Conservation (phyloP, 1,140 invertebrate species). For the Zaprionus inermis region DNA sequence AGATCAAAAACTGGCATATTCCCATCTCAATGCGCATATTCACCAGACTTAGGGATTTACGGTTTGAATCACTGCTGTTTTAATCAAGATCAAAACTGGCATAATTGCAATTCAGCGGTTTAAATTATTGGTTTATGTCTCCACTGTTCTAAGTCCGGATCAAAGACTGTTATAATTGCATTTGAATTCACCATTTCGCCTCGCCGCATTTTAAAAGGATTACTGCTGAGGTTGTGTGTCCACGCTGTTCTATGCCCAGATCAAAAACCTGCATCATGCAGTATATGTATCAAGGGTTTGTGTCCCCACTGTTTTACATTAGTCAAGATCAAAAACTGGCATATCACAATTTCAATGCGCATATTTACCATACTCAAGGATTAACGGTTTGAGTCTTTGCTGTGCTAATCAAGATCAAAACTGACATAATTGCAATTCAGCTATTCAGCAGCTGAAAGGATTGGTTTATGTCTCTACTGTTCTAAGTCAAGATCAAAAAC, state of each 20-base stretch:
- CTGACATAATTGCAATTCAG: neutral
- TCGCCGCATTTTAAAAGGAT: too few relatives aligned
- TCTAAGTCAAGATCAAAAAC: neutral
- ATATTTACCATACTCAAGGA: too few relatives aligned
- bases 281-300: neutral
- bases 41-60: too few relatives aligned
- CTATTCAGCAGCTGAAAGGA: neutral
- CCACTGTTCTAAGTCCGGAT: neutral
- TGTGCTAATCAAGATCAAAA: neutral
- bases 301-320: neutral
- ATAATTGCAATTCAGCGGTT: neutral
- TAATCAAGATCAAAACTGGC: neutral
- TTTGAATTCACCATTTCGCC: too few relatives aligned
- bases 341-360: too few relatives aligned
- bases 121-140: neutral
- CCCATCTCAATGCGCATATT: too few relatives aligned
- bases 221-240: too few relatives aligned
- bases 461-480: neutral
- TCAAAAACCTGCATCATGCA: too few relatives aligned
- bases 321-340: neutral
- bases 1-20: neutral
- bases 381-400: too few relatives aligned
- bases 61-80: too few relatives aligned
- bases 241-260: too few relatives aligned
- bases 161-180: neutral